Conservation (phyloP, 1,140 invertebrate species). For the Neuroterus valhalla region DNA sequence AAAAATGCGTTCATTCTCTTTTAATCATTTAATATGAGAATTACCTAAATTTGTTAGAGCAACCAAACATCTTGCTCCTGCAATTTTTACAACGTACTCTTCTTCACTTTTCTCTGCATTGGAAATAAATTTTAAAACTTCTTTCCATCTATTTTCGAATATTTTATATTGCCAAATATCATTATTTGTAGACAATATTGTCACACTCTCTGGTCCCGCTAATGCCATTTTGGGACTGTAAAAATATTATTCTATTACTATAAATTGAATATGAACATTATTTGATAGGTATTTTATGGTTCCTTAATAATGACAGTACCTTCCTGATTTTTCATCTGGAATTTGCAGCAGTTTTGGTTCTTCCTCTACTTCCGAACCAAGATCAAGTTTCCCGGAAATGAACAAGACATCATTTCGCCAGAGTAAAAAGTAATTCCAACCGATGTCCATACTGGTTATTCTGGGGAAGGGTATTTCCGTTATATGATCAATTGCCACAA, state of each 20-base stretch:
- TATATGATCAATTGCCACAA: slow-evolving; percentile 55
- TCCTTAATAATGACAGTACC: slow-evolving; percentile 37
- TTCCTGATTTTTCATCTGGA: slow-evolving; percentile 49
- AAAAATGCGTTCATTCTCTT: no score
- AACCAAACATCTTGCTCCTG: slow-evolving; percentile 58
- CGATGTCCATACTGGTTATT: slow-evolving; percentile 64
- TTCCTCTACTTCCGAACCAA: slow-evolving; percentile 31
- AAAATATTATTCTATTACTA: no score
- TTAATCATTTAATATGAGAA: background rate
- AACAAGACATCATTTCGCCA: slow-evolving; percentile 60
- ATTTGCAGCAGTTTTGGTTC: slow-evolving; percentile 44
- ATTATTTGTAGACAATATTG: slow-evolving; percentile 55
- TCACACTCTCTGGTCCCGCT: slow-evolving; percentile 56
- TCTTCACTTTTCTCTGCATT: slow-evolving; percentile 38
- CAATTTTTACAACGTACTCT: slow-evolving; percentile 63
- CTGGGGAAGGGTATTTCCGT: slow-evolving; percentile 50
- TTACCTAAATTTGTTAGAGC: slow-evolving; percentile 69
- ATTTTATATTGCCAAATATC: slow-evolving; percentile 67
- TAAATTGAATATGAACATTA: slow-evolving; percentile 19
- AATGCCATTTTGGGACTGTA: slow-evolving; percentile 54
- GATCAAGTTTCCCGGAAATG: slow-evolving; percentile 54
- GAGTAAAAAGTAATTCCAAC: slow-evolving; percentile 68
- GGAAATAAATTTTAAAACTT: slow-evolving; percentile 59
- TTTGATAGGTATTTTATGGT: background rate
- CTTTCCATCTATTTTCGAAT: slow-evolving; percentile 63